Evolutionary conservation across 2,797 vertebrate genomes (phyloP).

Genomic region (Pseudochirops corinnae): DNA sequence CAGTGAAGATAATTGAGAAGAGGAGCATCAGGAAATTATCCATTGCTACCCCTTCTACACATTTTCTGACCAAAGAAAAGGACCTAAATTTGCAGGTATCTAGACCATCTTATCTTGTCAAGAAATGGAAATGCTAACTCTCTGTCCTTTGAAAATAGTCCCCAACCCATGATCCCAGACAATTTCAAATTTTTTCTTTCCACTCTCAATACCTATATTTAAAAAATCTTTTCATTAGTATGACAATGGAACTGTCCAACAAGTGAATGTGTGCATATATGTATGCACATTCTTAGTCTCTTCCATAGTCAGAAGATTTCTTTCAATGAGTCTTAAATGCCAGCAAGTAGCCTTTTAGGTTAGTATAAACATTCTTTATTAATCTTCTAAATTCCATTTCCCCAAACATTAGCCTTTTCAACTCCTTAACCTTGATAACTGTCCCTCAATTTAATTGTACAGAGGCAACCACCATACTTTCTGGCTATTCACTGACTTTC

Average conservation of each 20-base stretch:
- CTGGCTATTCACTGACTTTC: conserved; percentile 11
- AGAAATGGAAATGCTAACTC: conserved; percentile 29
- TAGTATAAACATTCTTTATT: conserved; percentile 57
- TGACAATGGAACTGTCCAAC: neutral
- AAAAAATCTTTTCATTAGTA: neutral
- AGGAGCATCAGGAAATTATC: neutral
- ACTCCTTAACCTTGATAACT: conserved; percentile 23
- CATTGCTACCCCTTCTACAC: neutral
- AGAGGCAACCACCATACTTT: conserved; percentile 34
- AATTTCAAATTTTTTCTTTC: conserved; percentile 4
- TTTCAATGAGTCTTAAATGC: conserved; percentile 31
- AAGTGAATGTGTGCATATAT: neutral
- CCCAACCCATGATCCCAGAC: conserved; percentile 27
- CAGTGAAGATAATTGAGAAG: neutral
- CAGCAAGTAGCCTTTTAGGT: neutral
- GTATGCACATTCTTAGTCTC: neutral
- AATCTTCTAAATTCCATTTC: conserved; percentile 50
- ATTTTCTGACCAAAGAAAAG: neutral
- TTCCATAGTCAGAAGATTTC: conserved; percentile 1
- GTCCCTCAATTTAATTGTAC: conserved; percentile 29
- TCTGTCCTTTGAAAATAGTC: conserved; percentile 29
- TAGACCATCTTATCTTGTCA: neutral
- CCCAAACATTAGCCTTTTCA: conserved; percentile 31
- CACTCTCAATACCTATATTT: neutral
- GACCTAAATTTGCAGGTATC: neutral